A percentile compares a stretch with the other conserved stretches of the same genome.
phyloP scores from a whole-genome alignment of 2,888 invertebrate genomes.

The Carterocephalus palaemon region DNA sequence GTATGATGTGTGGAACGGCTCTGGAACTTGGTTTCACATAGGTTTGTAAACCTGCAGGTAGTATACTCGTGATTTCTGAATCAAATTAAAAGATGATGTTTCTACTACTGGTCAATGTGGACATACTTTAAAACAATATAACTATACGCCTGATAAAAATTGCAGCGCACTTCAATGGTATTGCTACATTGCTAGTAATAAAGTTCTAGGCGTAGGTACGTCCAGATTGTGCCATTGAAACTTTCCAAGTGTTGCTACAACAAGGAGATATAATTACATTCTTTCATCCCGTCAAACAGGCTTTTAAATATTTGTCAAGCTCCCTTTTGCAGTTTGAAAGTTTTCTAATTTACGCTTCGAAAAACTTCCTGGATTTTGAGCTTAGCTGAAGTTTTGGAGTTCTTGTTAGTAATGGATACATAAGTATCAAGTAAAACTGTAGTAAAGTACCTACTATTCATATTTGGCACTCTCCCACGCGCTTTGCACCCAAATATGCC shows the following conservation, averaged over 20 bases:
- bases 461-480: background rate
- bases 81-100: no score
- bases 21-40: no score
- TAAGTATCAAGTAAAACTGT: background rate
- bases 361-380: slow-evolving; percentile 13
- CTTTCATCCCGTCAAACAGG: slow-evolving; percentile 19
- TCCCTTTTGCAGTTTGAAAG: slow-evolving; percentile 17
- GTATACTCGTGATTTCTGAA: no score
- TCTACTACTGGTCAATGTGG: no score
- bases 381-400: slow-evolving; percentile 10
- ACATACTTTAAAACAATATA: background rate
- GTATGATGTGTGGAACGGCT: no score
- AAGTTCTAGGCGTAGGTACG: slow-evolving; percentile 19
- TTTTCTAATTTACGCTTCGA: slow-evolving; percentile 21
- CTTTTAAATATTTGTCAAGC: slow-evolving; percentile 19
- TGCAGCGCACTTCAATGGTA: background rate
- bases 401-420: background rate
- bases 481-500: background rate
- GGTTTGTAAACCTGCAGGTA: no score
- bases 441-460: background rate
- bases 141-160: slow-evolving; percentile 9
- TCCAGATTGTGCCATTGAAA: slow-evolving; percentile 13
- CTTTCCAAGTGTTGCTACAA: slow-evolving; percentile 6
- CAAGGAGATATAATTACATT: slow-evolving; percentile 20
- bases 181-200: slow-evolving; percentile 18